A percentile compares a stretch with the other conserved stretches of the same genome.
These are phyloP conservation scores for Alfaro cultratus DNA, from an alignment of 2,797 vertebrate species.

Conservation along the genomic window DNA sequence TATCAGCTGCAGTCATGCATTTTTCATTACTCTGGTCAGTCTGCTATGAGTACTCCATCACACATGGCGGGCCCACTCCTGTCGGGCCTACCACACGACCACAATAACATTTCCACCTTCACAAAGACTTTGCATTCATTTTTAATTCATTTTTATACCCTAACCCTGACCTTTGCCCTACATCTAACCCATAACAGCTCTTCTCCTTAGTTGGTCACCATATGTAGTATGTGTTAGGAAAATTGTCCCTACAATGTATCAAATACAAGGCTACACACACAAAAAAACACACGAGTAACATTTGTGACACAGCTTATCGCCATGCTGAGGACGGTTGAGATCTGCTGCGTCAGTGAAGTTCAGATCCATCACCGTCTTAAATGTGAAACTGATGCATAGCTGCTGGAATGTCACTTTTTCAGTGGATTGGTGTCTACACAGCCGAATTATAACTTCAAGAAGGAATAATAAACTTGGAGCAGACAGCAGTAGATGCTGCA, in stretches of 20 bases:
- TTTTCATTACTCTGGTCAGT: slow-evolving; percentile 68
- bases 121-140: neutral
- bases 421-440: slow-evolving; percentile 15
- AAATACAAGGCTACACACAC: slow-evolving; percentile 6
- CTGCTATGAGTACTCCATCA: slow-evolving; percentile 71
- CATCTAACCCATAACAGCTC: neutral
- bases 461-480: slow-evolving; percentile 31
- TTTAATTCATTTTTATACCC: neutral
- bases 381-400: slow-evolving; percentile 41
- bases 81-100: slow-evolving; percentile 50
- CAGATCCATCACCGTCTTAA: slow-evolving; percentile 44
- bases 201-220: neutral
- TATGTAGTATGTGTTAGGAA: no score
- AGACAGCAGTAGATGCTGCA: slow-evolving; percentile 7
- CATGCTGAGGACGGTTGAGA: slow-evolving; percentile 23
- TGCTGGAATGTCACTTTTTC: slow-evolving; percentile 22
- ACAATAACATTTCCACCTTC: slow-evolving; percentile 6
- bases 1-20: slow-evolving; percentile 66
- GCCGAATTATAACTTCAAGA: slow-evolving; percentile 30
- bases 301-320: slow-evolving; percentile 41
- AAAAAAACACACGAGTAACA: slow-evolving; percentile 23
- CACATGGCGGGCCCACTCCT: slow-evolving; percentile 52
- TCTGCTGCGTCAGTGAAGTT: slow-evolving; percentile 34
- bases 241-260: no score
- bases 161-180: neutral